Base-by-base conservation (phyloP, 2,888 invertebrate genomes). In the Netelia melanura region DNA sequence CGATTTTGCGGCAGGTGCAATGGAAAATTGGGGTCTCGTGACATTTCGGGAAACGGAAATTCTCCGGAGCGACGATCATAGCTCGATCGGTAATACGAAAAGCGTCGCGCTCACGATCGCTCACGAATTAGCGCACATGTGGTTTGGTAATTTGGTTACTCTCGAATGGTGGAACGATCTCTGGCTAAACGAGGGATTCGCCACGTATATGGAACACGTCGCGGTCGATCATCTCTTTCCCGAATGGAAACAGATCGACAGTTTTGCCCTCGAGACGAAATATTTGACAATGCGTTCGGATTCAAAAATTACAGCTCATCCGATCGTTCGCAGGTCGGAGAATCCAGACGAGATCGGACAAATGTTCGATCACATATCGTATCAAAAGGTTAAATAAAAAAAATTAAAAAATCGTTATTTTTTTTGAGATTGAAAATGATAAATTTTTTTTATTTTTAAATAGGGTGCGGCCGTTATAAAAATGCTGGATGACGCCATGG, bases 11-110 rank as follows among this genome's bases (percentile, higher is more conserved):
- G 96, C 96, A 88, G 97, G 97, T 17, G 98, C 98, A 23, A 98
- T 98, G 98, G 98, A 98, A 92, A 98, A 98, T 92, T 98, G 98
- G 98, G 98, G 98, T 5, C 94, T 98, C 68, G 97, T 25, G 96
- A 97, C 94, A 1, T 91, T 91, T 70, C 95, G 95, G 23, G 85
- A 85, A 72, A 85, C 85, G 61, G 86, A 88, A 23, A 74, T 90
- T 17, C 80, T 91, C 14, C 88, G 87, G 38, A 89, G 88, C 79
- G 88, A 87, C 72, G 94, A 95, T 83, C 95, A 95, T 90, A 92
- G 94, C 25, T 95, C 95, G 1, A 94, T 94, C 10, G 94, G 94
- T 43, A 95, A 95, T 89, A 95, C 95, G 87, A 96, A 96, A 89
- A 95, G 95, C 78, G 85, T 85, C 8, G 85, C 85, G 6, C 61